Percentiles rank a stretch among this genome's conserved stretches.
Conservation (phyloP, 2,113 vertebrate species). For the Podocnemis expansa region DNA sequence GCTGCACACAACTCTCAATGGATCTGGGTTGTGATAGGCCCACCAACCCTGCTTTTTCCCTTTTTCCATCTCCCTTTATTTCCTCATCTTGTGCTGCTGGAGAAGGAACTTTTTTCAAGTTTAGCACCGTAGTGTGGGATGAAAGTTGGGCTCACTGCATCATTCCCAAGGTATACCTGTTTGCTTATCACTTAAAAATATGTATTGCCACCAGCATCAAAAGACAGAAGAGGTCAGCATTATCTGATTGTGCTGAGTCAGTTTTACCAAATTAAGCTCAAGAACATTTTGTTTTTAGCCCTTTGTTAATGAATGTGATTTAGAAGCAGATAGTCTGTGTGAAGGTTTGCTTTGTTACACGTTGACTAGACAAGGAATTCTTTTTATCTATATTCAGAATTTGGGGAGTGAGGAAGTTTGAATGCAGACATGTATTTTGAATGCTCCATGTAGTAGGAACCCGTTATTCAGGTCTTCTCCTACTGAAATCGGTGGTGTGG, state of each 20-base stretch:
- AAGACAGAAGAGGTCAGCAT: conserved; percentile 37
- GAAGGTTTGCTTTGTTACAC: not conserved
- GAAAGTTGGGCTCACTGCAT: not conserved
- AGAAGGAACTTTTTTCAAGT: not conserved
- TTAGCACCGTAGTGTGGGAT: not conserved
- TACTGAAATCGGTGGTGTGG: not conserved
- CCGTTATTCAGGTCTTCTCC: not conserved
- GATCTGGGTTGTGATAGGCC: not conserved
- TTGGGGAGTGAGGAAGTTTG: conserved; percentile 10
- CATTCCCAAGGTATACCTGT: not conserved
- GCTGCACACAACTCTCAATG: not conserved
- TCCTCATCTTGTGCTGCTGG: not conserved
- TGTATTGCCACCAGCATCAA: conserved; percentile 60
- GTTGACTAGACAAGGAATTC: not conserved
- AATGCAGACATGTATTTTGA: not conserved
- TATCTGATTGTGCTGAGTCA: conserved; percentile 57
- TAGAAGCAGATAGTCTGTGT: not conserved
- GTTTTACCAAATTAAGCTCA: conserved; percentile 40
- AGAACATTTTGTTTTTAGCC: conserved; percentile 55
- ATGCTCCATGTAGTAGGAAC: not conserved
- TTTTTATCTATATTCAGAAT: not conserved
- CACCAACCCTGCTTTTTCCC: not conserved
- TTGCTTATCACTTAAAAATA: not conserved
- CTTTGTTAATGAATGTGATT: conserved; percentile 27
- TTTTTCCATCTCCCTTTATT: not conserved